Evolutionary conservation across 2,888 invertebrate genomes (phyloP), one percentile per base, ranked within the genome.

Genomic region (Timema podura): DNA sequence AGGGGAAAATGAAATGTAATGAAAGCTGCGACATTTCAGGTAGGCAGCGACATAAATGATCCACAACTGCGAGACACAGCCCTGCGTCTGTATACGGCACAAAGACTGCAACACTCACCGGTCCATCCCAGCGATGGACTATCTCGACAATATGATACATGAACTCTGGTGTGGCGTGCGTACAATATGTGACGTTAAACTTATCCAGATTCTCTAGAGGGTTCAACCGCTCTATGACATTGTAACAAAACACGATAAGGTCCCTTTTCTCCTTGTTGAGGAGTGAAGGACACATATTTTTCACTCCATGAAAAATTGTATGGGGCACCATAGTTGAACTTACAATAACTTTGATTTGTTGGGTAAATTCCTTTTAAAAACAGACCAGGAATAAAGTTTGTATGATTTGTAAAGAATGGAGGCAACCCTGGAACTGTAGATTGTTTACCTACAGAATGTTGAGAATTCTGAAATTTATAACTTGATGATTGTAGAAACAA

Each of bases 101-200:
- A 77, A 88, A 91, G 0, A 89, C 86, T 0, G 91, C 85, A 5
- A 91, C 81, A 76, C 90, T 89, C 46, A 91, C 85, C 0, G 89
- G 88, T 0, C 91, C 90, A 72, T 90, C 87, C 91, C 91, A 91
- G 75, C 84, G 83, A 70, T 80, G 84, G 2, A 87, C 86, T 65
- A 91, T 84, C 80, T 91, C 90, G 2, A 87, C 84, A 30, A 91
- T 80, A 76, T 89, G 89, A 76, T 88, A 88, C 46, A 90, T 81
- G 78, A 88, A 90, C 79, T 90, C 89, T 7, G 89, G 88, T 0
- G 90, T 90, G 0, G 89, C 87, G 78, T 91, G 91, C 0, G 90
- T 91, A 64, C 86, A 89, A 71, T 90, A 87, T 0, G 91, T 91
- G 13, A 91, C 85, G 68, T 84, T 81, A 81, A 82, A 68, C 80